phyloP scores from a whole-genome alignment of 2,797 vertebrate genomes.

The Dallia pectoralis region DNA sequence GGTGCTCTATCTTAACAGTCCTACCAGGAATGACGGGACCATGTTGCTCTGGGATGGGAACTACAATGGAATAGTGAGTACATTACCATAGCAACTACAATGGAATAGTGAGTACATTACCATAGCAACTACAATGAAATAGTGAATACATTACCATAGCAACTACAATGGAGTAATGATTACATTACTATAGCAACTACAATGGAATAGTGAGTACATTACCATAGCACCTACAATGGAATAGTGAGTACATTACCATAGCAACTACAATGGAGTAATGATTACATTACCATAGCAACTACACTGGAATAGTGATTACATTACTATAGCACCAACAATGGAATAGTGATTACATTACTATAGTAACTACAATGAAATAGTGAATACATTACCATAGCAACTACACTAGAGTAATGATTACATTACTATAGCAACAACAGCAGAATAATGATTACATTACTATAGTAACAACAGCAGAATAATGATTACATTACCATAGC shows the following conservation, averaged over 20 bases:
- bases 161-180: conserved; percentile 80
- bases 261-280: conserved; percentile 80
- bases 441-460: conserved; percentile 69
- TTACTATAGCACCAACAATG: conserved; percentile 73
- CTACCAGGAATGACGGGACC: conserved; percentile 77
- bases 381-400: conserved; percentile 44
- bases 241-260: conserved; percentile 67
- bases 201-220: conserved; percentile 69
- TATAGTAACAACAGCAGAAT: conserved; percentile 56
- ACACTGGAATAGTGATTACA: conserved; percentile 70
- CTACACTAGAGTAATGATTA: conserved; percentile 69
- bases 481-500: conserved; percentile 63
- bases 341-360: conserved; percentile 66
- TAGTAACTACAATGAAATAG: conserved; percentile 61
- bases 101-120: conserved; percentile 69
- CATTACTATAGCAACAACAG: conserved; percentile 71
- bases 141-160: conserved; percentile 63
- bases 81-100: background rate
- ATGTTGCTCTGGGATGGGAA: conserved; percentile 83
- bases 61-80: conserved; percentile 77
- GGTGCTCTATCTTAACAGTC: conserved; percentile 81
- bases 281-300: conserved; percentile 27
- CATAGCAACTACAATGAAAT: conserved; percentile 54
- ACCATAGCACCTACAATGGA: conserved; percentile 42
- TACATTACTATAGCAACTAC: conserved; percentile 10